Conservation (phyloP, 1,140 invertebrate genomes). For the Zaprionus africanus region DNA sequence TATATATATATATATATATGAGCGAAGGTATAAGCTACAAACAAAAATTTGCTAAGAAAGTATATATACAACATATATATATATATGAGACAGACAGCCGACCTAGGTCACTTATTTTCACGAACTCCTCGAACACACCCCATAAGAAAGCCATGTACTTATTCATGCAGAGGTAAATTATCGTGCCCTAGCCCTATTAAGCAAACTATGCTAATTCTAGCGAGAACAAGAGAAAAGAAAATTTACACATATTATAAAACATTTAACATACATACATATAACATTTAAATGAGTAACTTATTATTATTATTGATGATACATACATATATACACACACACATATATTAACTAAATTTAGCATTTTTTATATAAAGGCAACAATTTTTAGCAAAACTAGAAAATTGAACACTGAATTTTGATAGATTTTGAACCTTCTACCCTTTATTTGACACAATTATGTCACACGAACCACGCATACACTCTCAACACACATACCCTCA, state of each 20-base stretch:
- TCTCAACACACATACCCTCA: conserved; percentile 20
- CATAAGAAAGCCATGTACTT: conserved; percentile 21
- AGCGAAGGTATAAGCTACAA: conserved; percentile 61
- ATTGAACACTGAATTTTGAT: conserved; percentile 40
- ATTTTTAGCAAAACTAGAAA: conserved; percentile 60
- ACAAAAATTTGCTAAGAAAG: conserved; percentile 64
- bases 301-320: conserved; percentile 51
- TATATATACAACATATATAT: conserved; percentile 56
- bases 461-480: conserved; percentile 22
- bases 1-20: conserved; percentile 53
- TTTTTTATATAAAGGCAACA: conserved; percentile 46
- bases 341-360: conserved; percentile 46
- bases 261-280: conserved; percentile 25
- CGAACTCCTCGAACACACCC: conserved; percentile 46
- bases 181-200: conserved; percentile 59
- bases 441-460: conserved; percentile 32
- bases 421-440: conserved; percentile 23
- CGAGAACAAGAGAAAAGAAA: conserved; percentile 28
- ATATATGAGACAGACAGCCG: conserved; percentile 50
- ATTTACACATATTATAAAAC: conserved; percentile 36
- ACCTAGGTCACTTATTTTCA: conserved; percentile 59
- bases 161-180: conserved; percentile 45
- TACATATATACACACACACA: conserved; percentile 18
- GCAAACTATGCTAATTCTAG: conserved; percentile 41
- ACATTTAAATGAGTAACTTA: conserved; percentile 35